Base-by-base conservation (phyloP, 2,113 vertebrate species). In the Podiceps cristatus region DNA sequence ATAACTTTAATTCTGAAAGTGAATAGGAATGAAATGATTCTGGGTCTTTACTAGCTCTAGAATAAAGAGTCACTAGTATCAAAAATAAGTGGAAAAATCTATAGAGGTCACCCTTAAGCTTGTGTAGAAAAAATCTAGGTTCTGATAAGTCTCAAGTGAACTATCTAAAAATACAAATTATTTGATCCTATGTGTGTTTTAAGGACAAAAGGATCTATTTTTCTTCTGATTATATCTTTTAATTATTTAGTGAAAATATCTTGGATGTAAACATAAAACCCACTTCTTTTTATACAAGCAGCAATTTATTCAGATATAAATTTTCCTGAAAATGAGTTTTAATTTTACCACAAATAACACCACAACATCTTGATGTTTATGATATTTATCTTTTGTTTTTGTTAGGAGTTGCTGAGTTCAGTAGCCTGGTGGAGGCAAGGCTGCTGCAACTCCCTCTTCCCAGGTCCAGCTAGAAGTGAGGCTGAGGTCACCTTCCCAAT, bases 301-400 rank as follows among this genome's bases (percentile, higher is more conserved):
- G 2, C 7, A 68, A 44, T 10, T 28, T 64, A 31, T 60, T 63
- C 24, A 50, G 11, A 42, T 55, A 42, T 3, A 55, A 0, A 0
- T 81, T n/a, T 62, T 85, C 13, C 44, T 50, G 45, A 66, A 52
- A 3, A 14, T 7, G 5, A 62, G 10, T 56, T 90, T 81, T 66
- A 81, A 66, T 74, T 92, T 90, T 81, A 31, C 2, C 18, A 12
- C 69, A 49, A 73, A 28, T 20, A 69, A 2, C 15, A 66, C 1
- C 19, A 49, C 5, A 29, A 28, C 7, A 44, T 53, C 29, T 62
- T 58, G 23, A 11, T 49, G 6, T 60, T 73, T 76, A 3, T 15
- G 1, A 10, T 31, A 28, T 23, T 27, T 55, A 4, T 29, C 10
- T 66, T 56, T 52, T 31, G 9, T 18, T 68, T 63, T 56, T 75